Percentiles rank a stretch among this genome's conserved stretches.
phyloP scores from a whole-genome alignment of 2,113 vertebrate species.

The cat (Felis catus) region DNA sequence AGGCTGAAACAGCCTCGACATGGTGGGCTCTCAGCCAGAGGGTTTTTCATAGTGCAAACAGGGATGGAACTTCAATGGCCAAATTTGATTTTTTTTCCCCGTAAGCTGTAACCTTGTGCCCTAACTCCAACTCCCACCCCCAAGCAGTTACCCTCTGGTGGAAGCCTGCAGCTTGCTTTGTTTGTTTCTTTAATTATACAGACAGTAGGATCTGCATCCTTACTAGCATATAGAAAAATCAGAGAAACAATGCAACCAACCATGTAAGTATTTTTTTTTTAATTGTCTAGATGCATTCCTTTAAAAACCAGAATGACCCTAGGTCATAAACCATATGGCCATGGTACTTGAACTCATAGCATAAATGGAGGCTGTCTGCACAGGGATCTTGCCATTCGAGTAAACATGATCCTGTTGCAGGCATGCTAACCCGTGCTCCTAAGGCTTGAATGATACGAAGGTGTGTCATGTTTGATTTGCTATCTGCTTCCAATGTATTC shows the following conservation, averaged over 20 bases:
- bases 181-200: slow-evolving; percentile 80
- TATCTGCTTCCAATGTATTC: neutral
- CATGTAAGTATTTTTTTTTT: slow-evolving; percentile 75
- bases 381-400: neutral
- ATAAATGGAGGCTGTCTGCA: neutral
- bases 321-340: neutral
- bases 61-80: neutral
- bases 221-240: slow-evolving; percentile 79
- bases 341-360: neutral
- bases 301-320: slow-evolving; percentile 52
- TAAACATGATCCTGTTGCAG: neutral
- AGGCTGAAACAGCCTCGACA: neutral
- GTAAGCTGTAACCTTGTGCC: slow-evolving; percentile 44
- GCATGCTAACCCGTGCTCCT: neutral
- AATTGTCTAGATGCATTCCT: slow-evolving; percentile 61
- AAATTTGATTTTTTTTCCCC: slow-evolving; percentile 68
- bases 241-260: slow-evolving; percentile 71
- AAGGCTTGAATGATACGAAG: neutral
- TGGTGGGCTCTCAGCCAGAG: slow-evolving; percentile 49
- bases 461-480: neutral
- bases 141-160: slow-evolving; percentile 42
- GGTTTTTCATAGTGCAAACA: slow-evolving; percentile 47
- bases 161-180: slow-evolving; percentile 73
- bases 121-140: slow-evolving; percentile 13
- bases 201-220: slow-evolving; percentile 73